Base-by-base conservation (phyloP, 2,888 invertebrate genomes). In the Xylota segnis region DNA sequence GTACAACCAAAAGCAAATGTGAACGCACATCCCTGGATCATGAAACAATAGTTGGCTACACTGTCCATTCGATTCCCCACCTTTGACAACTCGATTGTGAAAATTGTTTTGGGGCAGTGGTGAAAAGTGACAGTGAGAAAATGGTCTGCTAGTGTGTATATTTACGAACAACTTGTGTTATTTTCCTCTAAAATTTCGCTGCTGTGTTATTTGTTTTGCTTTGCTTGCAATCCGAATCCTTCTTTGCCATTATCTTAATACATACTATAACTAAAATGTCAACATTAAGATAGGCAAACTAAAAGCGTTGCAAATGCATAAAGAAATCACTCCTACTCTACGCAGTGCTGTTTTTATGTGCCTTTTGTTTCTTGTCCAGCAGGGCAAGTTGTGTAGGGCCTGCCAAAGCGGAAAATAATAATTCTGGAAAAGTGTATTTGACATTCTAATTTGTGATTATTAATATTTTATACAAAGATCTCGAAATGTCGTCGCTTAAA, bases 401-500 rank as follows among this genome's bases (percentile, higher is more conserved):
- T 77, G 65, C 34, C 34, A 29, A 37, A 72, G 71, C 72, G 77
- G 61, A 59, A 37, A 70, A 54, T 50, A 56, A 43, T 45, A 50
- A 29, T 52, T 50, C 29, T 29, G 0, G 40, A 45, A 56, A 27
- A 59, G n/a, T 43, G 18, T 9, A 68, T 29, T 68, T 37, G 27
- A 23, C 40, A 37, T 52, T 29, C 40, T 43, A 50, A 10, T 14
- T 40, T 52, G 2, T 50, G 40, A 6, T 59, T 68, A 18, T 52
- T 16, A 9, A 16, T 37, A 43, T 3, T 37, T 54, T 16, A 12
- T 16, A 4, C 12, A 34, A 54, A 14, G 12, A 40, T 34, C 52
- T 32, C 14, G 18, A 89, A 88, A 97, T 97, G 97, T 97, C 97
- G 91, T 97, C 97, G 90, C 96, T 98, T 90, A 97, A 97, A 94